Conservation (phyloP, 2,888 invertebrate genomes). For the Callyntrura guangdongensis region DNA sequence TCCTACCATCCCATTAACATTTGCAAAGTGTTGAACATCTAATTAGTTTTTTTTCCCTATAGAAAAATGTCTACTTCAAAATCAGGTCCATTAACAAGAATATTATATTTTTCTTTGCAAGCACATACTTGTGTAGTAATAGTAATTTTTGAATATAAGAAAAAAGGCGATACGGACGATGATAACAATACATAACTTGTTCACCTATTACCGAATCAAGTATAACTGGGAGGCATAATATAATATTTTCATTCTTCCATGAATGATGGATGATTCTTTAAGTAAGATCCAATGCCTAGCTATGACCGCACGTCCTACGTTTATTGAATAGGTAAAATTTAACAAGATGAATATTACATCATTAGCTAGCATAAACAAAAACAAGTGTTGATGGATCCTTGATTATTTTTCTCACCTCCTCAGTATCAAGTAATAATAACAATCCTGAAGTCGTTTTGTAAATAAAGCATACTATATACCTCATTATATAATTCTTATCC, state of each 20-base stretch:
- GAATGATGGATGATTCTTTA: slow-evolving; percentile 11
- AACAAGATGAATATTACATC: neutral
- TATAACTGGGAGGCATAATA: slow-evolving; percentile 42
- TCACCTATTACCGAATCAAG: slow-evolving; percentile 51
- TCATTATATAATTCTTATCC: neutral
- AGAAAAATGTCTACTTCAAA: slow-evolving; percentile 11
- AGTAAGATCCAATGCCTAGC: neutral
- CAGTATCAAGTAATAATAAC: slow-evolving; percentile 6
- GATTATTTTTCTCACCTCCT: slow-evolving; percentile 66
- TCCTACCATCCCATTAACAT: slow-evolving; percentile 22
- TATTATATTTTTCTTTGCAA: neutral
- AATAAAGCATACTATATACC: neutral
- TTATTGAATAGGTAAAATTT: slow-evolving; percentile 4
- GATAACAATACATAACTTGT: slow-evolving; percentile 59
- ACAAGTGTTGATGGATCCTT: slow-evolving; percentile 69
- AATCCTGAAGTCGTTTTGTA: neutral
- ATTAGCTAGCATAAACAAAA: slow-evolving; percentile 32
- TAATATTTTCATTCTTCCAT: slow-evolving; percentile 16
- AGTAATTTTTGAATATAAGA: neutral
- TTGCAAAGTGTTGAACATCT: slow-evolving; percentile 56
- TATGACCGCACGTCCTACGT: slow-evolving; percentile 1
- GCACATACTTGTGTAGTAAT: neutral
- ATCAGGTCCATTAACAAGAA: slow-evolving; percentile 2
- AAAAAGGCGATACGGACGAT: neutral
- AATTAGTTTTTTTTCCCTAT: slow-evolving; percentile 54